phyloP scores from a whole-genome alignment of 2,797 vertebrate species.

The Scleropages formosus region DNA sequence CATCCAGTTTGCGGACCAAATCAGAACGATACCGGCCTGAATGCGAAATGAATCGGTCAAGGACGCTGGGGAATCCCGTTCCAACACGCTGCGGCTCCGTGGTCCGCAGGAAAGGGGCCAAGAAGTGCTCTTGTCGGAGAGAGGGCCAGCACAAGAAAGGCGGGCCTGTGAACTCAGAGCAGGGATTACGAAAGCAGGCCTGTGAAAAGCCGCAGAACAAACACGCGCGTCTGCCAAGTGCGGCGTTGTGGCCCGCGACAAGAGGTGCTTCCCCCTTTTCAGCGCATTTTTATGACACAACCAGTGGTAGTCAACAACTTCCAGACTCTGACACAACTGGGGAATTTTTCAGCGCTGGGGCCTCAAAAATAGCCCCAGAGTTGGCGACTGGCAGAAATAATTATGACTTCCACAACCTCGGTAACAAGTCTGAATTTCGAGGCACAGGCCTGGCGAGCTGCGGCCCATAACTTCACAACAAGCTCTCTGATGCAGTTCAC shows the following conservation, averaged over 20 bases:
- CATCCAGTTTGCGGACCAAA: neutral
- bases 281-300: slow-evolving; percentile 53
- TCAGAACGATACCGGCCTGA: neutral
- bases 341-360: slow-evolving; percentile 60
- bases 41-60: neutral
- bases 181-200: slow-evolving; percentile 4
- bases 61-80: neutral
- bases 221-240: slow-evolving; percentile 53
- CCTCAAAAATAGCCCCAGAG: slow-evolving; percentile 58
- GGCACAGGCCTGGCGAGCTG: neutral
- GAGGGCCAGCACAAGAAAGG: neutral
- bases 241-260: slow-evolving; percentile 51
- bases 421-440: neutral
- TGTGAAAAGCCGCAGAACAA: slow-evolving; percentile 48
- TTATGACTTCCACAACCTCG: slow-evolving; percentile 37
- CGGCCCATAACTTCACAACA: neutral
- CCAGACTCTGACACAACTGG: slow-evolving; percentile 72
- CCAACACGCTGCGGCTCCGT: neutral
- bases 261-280: slow-evolving; percentile 69
- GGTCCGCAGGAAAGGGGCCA: no score
- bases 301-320: slow-evolving; percentile 65
- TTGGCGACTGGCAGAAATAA: slow-evolving; percentile 33
- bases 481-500: neutral
- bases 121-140: no score
- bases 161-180: neutral